A percentile compares a stretch with the other conserved stretches of the same genome.
Evolutionary conservation across 2,888 invertebrate genomes (phyloP).

Genomic region (Anthoptus insignis): DNA sequence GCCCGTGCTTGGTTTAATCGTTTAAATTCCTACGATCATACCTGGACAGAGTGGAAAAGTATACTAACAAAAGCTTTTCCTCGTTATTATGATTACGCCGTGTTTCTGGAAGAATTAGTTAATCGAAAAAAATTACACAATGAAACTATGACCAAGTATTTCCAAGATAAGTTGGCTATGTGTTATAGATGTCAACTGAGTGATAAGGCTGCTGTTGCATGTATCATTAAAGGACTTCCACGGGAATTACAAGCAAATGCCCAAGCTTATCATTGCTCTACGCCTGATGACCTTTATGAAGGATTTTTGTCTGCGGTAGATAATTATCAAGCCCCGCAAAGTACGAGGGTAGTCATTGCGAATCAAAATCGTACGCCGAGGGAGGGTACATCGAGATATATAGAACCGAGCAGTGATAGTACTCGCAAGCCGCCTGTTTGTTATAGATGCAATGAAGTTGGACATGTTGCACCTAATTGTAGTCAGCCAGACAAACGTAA

Average conservation of each 20-base stretch:
- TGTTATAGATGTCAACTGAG: neutral
- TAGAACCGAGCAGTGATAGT: no score
- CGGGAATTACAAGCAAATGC: neutral
- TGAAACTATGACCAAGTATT: constrained; percentile 13
- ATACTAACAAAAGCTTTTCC: constrained; percentile 1
- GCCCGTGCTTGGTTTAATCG: constrained; percentile 52
- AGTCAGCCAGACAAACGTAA: neutral
- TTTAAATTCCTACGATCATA: neutral
- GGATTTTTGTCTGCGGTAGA: constrained; percentile 7
- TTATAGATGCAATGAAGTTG: neutral
- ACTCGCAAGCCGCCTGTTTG: neutral
- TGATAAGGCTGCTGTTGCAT: neutral
- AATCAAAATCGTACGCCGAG: no score
- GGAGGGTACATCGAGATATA: no score
- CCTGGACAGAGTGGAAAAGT: constrained; percentile 4
- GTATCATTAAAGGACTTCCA: constrained; percentile 1
- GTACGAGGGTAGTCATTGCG: no score
- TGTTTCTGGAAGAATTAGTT: neutral
- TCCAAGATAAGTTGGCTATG: constrained; percentile 12
- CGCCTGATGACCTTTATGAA: constrained; percentile 6
- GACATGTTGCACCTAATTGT: neutral
- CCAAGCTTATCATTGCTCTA: neutral
- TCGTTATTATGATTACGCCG: neutral
- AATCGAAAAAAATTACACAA: constrained; percentile 1
- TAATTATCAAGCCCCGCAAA: neutral